A percentile compares a stretch with the other conserved stretches of the same genome.
Conservation (phyloP, 1,140 invertebrate genomes). For the Tribolium castaneum region DNA sequence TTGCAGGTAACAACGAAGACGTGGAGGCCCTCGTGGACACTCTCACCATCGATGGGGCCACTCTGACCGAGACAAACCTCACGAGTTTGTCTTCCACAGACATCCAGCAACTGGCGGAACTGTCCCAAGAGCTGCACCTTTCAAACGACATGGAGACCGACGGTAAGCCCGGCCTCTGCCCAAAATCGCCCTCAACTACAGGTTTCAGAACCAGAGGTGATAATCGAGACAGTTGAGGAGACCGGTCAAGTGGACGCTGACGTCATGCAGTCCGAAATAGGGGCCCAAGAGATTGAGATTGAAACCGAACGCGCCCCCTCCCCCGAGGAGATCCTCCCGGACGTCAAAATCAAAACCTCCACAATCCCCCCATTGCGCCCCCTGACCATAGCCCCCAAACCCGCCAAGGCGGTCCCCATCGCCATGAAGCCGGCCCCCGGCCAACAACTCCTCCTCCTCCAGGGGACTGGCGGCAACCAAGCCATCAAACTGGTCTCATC, state of each 20-base stretch:
- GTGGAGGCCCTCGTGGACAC: constrained; percentile 52
- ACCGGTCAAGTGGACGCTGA: constrained; percentile 55
- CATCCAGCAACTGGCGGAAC: constrained; percentile 54
- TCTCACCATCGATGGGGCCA: constrained; percentile 51
- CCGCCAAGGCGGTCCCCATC: constrained; percentile 58
- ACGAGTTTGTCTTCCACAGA: constrained; percentile 49
- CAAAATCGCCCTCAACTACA: neutral
- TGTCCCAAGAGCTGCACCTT: constrained; percentile 55
- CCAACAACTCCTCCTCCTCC: constrained; percentile 59
- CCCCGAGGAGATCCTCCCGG: constrained; percentile 53
- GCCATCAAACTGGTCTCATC: constrained; percentile 60
- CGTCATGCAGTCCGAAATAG: constrained; percentile 56
- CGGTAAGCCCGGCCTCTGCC: constrained; percentile 41
- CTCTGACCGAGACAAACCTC: constrained; percentile 43
- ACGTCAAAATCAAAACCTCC: constrained; percentile 53
- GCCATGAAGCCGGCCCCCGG: constrained; percentile 59
- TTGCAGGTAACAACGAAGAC: constrained; percentile 42
- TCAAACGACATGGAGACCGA: constrained; percentile 56
- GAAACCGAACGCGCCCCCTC: constrained; percentile 51
- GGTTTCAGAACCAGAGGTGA: constrained; percentile 48
- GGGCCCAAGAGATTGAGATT: constrained; percentile 56
- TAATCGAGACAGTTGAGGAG: constrained; percentile 50
- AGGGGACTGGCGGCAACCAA: constrained; percentile 58
- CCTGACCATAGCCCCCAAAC: constrained; percentile 63
- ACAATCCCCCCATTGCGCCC: constrained; percentile 60